Evolutionary conservation across 2,797 vertebrate species (phyloP).

Genomic region (Erpetoichthys calabaricus): DNA sequence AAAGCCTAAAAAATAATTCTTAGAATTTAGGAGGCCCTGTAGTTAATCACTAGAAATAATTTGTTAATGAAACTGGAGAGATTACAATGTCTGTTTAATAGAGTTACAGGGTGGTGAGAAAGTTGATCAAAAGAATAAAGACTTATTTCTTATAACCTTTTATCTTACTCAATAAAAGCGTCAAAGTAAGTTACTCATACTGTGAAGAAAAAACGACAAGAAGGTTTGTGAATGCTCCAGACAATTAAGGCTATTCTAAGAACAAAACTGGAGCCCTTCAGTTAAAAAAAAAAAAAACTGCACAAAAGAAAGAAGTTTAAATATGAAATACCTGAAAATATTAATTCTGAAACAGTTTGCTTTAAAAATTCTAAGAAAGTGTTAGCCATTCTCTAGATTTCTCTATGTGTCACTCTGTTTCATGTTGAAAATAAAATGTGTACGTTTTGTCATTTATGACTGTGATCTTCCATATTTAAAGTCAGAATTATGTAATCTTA

Average conservation of each 20-base stretch:
- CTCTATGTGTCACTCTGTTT: not conserved
- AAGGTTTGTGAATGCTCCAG: not conserved
- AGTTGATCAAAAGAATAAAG: slow-evolving; percentile 5
- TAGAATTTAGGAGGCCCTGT: not conserved
- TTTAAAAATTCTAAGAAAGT: slow-evolving; percentile 7
- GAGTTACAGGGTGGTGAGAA: not conserved
- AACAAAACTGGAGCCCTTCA: not conserved
- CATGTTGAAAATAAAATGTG: not conserved
- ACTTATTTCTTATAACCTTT: not conserved
- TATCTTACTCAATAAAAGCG: not conserved
- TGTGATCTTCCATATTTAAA: too few species aligned
- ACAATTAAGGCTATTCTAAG: not conserved
- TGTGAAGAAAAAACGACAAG: too few species aligned
- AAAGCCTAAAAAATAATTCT: too few species aligned
- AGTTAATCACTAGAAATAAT: slow-evolving; percentile 10
- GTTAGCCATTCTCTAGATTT: slow-evolving; percentile 16
- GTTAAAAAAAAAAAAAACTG: slow-evolving; percentile 1
- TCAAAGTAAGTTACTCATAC: slow-evolving; percentile 1
- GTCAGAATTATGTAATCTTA: not conserved
- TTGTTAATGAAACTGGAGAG: not conserved
- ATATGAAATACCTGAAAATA: not conserved
- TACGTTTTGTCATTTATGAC: not conserved
- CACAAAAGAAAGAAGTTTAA: slow-evolving; percentile 3
- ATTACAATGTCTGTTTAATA: not conserved
- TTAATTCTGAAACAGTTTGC: not conserved